Evolutionary conservation across 2,888 invertebrate genomes (phyloP).

Genomic region (Melitaea athalia): DNA sequence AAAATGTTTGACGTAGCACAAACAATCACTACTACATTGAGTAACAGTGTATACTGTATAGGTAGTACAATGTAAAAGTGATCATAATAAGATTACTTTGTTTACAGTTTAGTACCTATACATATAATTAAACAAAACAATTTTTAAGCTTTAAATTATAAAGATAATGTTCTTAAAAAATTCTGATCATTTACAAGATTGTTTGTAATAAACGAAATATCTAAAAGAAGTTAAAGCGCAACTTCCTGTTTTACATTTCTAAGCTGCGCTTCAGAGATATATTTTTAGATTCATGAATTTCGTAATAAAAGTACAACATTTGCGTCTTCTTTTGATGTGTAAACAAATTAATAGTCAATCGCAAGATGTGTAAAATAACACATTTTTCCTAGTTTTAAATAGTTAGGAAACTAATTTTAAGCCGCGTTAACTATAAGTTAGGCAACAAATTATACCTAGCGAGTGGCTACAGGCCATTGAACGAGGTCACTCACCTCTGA

Average conservation of each 20-base stretch:
- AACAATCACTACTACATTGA: no score
- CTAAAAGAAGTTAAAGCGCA: background rate
- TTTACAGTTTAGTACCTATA: no score
- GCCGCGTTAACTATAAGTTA: slow-evolving; percentile 40
- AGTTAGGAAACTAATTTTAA: slow-evolving; percentile 18
- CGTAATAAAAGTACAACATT: background rate
- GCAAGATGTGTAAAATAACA: background rate
- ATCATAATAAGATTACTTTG: no score
- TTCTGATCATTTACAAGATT: background rate
- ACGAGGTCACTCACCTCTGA: slow-evolving; percentile 69
- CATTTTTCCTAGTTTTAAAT: slow-evolving; percentile 1
- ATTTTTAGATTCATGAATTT: background rate
- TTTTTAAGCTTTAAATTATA: background rate
- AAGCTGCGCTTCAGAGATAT: background rate
- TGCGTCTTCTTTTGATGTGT: background rate
- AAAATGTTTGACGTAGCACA: no score
- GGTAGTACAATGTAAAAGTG: no score
- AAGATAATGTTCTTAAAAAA: background rate
- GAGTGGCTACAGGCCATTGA: slow-evolving; percentile 58
- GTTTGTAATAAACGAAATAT: slow-evolving; percentile 1
- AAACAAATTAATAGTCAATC: no score
- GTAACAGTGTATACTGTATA: no score
- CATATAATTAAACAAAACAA: no score
- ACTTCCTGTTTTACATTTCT: background rate
- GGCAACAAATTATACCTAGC: slow-evolving; percentile 44